phyloP scores from a whole-genome alignment of 2,797 vertebrate species.

The Lutra lutra region DNA sequence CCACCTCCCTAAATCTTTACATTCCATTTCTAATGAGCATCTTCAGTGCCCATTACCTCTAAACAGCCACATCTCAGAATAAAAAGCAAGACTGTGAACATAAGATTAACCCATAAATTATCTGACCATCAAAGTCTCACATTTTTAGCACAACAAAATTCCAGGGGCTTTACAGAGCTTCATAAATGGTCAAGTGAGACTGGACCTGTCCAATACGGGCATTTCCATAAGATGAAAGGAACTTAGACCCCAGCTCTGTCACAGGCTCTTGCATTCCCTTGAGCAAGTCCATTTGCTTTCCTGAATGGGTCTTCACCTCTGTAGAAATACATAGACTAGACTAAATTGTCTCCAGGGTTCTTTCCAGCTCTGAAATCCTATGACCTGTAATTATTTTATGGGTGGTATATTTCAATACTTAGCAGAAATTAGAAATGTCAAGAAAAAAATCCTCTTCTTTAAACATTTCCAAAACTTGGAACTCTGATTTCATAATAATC shows the following conservation, averaged over 20 bases:
- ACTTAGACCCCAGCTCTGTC: background rate
- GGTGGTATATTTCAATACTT: conserved; percentile 54
- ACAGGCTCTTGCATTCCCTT: background rate
- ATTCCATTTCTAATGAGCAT: background rate
- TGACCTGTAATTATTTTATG: conserved; percentile 52
- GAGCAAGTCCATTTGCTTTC: background rate
- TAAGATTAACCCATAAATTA: background rate
- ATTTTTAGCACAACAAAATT: background rate
- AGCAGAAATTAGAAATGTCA: conserved; percentile 70
- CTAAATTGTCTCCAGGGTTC: conserved; percentile 36
- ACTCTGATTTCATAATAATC: conserved; percentile 47
- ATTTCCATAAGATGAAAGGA: conserved; percentile 37
- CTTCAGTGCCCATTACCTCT: background rate
- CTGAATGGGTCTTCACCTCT: background rate
- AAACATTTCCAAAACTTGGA: conserved; percentile 63
- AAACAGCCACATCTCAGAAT: background rate
- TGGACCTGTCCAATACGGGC: background rate
- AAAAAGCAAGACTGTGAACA: background rate
- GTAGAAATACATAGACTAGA: background rate
- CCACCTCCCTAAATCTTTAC: background rate
- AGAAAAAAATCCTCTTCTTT: conserved; percentile 18
- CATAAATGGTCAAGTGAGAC: background rate
- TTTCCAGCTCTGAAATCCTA: conserved; percentile 52
- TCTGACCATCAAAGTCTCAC: background rate
- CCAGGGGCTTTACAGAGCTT: conserved; percentile 2